phyloP scores from a whole-genome alignment of 2,797 vertebrate species.

The Gymnoscopelus microlampas region DNA sequence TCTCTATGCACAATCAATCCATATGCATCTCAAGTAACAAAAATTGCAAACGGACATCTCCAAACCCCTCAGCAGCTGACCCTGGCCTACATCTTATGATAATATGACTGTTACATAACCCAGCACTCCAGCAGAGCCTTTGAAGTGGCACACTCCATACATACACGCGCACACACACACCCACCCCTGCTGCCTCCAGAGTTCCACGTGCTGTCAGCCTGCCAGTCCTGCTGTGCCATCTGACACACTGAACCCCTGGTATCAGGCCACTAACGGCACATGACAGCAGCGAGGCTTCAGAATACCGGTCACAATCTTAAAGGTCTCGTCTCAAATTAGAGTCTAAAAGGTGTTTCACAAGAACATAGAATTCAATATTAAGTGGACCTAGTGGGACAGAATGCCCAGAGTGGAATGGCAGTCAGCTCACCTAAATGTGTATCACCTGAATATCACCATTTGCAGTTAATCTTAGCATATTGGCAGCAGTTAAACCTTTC shows the following conservation, averaged over 20 bases:
- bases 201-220: constrained; percentile 56
- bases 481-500: too few species aligned
- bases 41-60: constrained; percentile 5
- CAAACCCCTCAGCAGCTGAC: constrained; percentile 1
- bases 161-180: constrained; percentile 8
- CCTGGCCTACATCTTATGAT: constrained; percentile 49
- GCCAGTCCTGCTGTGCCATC: constrained; percentile 64
- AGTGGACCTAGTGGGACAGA: too few species aligned
- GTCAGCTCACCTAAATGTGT: too few species aligned
- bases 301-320: too few species aligned
- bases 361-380: too few species aligned
- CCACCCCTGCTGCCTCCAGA: constrained; percentile 4
- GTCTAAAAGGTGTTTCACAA: too few species aligned
- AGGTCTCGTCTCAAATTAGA: too few species aligned
- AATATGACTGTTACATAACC: constrained; percentile 60
- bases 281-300: neutral
- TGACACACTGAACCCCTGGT: constrained; percentile 73
- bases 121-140: constrained; percentile 59
- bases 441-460: too few species aligned
- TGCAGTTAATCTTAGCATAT: too few species aligned
- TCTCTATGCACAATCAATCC: too few species aligned
- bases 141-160: constrained; percentile 52
- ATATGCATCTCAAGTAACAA: neutral
- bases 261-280: constrained; percentile 22
- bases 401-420: too few species aligned